Conservation (phyloP, 2,113 vertebrate species). For the Artemisiospiza belli region DNA sequence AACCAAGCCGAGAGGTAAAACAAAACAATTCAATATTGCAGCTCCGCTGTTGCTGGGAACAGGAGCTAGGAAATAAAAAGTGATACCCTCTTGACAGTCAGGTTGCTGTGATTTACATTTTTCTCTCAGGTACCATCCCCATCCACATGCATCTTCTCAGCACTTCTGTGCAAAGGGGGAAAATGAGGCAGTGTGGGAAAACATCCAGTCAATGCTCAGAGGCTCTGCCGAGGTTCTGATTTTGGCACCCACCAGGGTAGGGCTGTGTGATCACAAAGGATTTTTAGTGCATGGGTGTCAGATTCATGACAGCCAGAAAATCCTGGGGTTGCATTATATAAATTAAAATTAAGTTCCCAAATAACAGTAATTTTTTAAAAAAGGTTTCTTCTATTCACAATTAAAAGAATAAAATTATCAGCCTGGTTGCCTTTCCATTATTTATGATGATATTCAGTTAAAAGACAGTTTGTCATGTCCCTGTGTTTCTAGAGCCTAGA, state of each 20-base stretch:
- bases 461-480: background rate
- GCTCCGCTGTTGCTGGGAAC: background rate
- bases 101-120: constrained; percentile 40
- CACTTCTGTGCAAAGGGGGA: background rate
- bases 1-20: constrained; percentile 7
- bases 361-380: background rate
- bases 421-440: background rate
- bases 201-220: constrained; percentile 15
- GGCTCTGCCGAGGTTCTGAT: background rate
- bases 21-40: constrained; percentile 11
- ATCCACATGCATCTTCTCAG: background rate
- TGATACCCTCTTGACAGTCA: constrained; percentile 43
- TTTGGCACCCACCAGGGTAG: background rate
- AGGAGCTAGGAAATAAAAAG: constrained; percentile 30
- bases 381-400: background rate
- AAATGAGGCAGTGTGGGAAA: constrained; percentile 12
- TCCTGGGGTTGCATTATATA: background rate
- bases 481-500: background rate
- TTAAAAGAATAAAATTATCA: background rate
- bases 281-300: background rate
- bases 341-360: background rate
- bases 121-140: constrained; percentile 7
- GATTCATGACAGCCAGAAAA: background rate
- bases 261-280: background rate
- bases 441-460: background rate